These are phyloP conservation scores for Onthophagus taurus DNA, from an alignment of 1,140 invertebrate genomes.

Conservation along the genomic window DNA sequence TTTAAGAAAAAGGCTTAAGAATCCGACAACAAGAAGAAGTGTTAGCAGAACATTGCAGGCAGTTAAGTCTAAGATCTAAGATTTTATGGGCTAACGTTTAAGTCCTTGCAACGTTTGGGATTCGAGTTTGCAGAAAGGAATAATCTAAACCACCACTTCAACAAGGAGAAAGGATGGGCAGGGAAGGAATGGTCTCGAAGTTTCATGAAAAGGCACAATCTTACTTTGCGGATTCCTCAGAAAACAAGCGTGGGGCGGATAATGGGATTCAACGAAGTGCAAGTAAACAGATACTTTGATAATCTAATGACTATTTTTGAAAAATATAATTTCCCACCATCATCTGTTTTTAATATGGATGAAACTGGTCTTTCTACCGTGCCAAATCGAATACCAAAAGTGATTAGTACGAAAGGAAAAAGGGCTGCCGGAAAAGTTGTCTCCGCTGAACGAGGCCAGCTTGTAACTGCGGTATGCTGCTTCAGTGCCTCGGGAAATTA, in stretches of 20 bases:
- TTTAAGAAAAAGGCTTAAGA: too few species aligned
- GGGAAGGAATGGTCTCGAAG: conserved; percentile 27
- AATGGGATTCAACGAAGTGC: neutral
- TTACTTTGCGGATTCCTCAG: neutral
- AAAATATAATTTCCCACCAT: neutral
- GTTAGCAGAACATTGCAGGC: too few species aligned
- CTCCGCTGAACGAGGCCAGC: conserved; percentile 2
- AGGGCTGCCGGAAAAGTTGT: neutral
- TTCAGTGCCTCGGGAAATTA: conserved; percentile 34
- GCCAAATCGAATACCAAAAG: conserved; percentile 6
- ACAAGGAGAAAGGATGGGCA: conserved; percentile 18
- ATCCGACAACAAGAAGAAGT: too few species aligned
- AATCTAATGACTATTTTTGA: neutral
- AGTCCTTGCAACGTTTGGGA: neutral
- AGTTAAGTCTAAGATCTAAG: too few species aligned
- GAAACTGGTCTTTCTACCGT: conserved; percentile 8
- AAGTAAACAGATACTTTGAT: neutral
- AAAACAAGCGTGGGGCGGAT: neutral
- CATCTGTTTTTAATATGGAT: conserved; percentile 8
- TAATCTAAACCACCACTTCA: neutral
- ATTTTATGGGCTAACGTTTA: conserved; percentile 2
- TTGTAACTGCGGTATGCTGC: conserved; percentile 34
- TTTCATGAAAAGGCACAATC: neutral
- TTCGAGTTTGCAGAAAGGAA: conserved; percentile 8
- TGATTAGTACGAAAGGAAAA: conserved; percentile 2